Evolutionary conservation across 64 coral and sea anemone species (phyloP).

Genomic region (Dendrophyllia cribrosa): DNA sequence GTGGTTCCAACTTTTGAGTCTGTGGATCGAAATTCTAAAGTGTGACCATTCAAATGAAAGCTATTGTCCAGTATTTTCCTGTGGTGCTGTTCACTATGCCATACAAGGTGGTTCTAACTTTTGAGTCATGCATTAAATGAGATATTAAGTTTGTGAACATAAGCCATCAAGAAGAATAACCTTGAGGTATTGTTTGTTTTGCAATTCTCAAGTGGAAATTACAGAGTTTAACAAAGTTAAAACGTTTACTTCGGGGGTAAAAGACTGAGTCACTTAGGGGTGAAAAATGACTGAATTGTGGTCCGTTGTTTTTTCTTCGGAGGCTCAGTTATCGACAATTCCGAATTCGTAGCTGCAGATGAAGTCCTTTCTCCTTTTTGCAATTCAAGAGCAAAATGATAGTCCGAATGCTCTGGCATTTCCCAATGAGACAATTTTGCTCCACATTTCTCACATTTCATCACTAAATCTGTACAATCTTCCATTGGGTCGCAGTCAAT

Average conservation of each 20-base stretch:
- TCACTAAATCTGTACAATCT: neutral
- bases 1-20: too few species aligned
- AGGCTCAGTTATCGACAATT: constrained; percentile 42
- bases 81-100: too few species aligned
- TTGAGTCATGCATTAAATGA: too few species aligned
- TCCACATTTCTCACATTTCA: constrained; percentile 77
- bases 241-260: neutral
- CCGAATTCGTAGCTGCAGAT: neutral
- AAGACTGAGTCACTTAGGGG: constrained; percentile 20
- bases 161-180: too few species aligned
- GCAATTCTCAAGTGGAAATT: too few species aligned
- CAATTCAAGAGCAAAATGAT: constrained; percentile 87
- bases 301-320: constrained; percentile 86
- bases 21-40: too few species aligned
- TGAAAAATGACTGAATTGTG: constrained; percentile 79
- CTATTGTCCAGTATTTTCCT: too few species aligned
- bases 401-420: constrained; percentile 84
- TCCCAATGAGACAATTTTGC: constrained; percentile 33
- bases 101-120: too few species aligned
- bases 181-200: too few species aligned
- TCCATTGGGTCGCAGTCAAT: neutral
- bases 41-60: too few species aligned
- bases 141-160: too few species aligned
- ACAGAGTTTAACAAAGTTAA: too few species aligned
- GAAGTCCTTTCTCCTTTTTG: constrained; percentile 39